These are phyloP conservation scores for Sebastes glaucus DNA, from an alignment of 2,797 vertebrate genomes.

Conservation along the genomic window DNA sequence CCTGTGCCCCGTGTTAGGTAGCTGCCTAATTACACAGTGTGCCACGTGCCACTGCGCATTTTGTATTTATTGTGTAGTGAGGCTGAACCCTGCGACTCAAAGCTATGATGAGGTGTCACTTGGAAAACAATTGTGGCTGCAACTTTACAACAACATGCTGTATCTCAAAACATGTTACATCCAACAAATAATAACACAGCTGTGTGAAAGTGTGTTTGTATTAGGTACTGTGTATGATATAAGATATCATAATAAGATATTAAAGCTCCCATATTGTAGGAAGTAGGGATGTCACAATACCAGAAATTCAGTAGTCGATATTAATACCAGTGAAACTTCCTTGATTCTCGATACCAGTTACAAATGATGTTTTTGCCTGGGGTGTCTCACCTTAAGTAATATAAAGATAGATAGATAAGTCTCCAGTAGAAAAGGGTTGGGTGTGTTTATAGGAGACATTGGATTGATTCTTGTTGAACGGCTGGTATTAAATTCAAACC, in stretches of 20 bases:
- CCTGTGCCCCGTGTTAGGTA: constrained; percentile 29
- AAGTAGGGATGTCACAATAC: no score
- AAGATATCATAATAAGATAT: background rate
- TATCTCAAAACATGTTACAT: background rate
- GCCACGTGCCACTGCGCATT: background rate
- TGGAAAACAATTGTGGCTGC: background rate
- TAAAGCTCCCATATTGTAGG: background rate
- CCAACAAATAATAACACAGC: background rate
- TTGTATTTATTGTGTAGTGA: constrained; percentile 1
- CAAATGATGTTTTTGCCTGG: no score
- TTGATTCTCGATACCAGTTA: no score
- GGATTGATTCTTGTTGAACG: background rate
- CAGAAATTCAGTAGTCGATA: no score
- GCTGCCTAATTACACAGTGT: constrained; percentile 45
- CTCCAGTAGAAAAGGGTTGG: background rate
- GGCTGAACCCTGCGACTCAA: constrained; percentile 6
- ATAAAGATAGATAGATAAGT: background rate
- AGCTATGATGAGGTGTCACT: background rate
- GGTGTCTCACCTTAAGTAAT: background rate
- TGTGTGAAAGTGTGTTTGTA: background rate
- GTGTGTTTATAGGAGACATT: background rate
- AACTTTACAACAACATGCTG: background rate
- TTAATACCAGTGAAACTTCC: no score
- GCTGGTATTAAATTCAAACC: background rate
- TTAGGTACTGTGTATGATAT: background rate